A percentile compares a stretch with the other conserved stretches of the same genome.
Conservation (phyloP, 1,140 invertebrate genomes). For the Zaprionus kolodkinae region DNA sequence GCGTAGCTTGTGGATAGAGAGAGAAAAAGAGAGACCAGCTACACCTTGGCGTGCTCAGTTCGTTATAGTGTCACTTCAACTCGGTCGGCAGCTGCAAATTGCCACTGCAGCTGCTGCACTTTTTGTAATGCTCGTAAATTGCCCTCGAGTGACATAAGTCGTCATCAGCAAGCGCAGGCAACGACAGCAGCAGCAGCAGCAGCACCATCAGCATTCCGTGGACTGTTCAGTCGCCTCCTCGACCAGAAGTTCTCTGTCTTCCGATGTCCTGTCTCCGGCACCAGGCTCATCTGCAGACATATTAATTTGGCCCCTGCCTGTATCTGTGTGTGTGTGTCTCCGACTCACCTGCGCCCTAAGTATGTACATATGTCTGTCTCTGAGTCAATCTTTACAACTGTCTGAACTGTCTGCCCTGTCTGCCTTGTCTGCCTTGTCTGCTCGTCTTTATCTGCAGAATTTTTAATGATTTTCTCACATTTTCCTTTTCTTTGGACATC, state of each 20-base stretch:
- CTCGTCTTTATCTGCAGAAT: constrained; percentile 57
- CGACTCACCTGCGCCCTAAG: constrained; percentile 37
- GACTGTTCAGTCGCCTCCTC: background rate
- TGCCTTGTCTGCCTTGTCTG: background rate
- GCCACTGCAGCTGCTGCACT: constrained; percentile 36
- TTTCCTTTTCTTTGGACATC: constrained; percentile 51
- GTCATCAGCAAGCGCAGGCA: constrained; percentile 41
- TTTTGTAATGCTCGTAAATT: constrained; percentile 66
- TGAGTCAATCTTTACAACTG: background rate
- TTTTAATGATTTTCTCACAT: constrained; percentile 76
- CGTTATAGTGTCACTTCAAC: background rate
- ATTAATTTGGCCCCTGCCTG: constrained; percentile 68
- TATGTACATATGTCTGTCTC: constrained; percentile 12
- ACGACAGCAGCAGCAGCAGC: constrained; percentile 2
- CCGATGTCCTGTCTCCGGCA: constrained; percentile 17
- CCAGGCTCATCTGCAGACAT: constrained; percentile 57
- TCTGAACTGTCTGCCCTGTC: background rate
- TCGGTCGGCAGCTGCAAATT: constrained; percentile 34
- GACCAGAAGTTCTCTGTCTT: constrained; percentile 19
- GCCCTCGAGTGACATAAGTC: constrained; percentile 64
- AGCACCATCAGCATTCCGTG: background rate
- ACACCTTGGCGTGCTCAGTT: constrained; percentile 12
- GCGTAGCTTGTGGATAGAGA: constrained; percentile 5
- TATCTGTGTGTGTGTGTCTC: constrained; percentile 56
- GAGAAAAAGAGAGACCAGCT: too few species aligned